Conservation (phyloP, 2,113 vertebrate genomes). For the Ahaetulla prasina region DNA sequence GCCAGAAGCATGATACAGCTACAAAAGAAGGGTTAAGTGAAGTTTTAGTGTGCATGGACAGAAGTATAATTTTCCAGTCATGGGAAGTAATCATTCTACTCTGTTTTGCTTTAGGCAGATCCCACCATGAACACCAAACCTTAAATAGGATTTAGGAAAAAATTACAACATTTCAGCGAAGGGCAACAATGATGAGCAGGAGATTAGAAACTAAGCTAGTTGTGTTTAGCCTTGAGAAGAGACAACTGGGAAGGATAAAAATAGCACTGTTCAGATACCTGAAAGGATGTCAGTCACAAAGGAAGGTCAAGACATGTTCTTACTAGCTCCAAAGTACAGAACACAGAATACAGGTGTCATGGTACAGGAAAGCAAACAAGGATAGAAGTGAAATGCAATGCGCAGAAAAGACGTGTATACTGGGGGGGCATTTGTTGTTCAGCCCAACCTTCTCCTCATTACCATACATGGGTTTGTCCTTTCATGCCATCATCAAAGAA, state of each 20-base stretch:
- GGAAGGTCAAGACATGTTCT: neutral
- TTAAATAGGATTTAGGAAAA: neutral
- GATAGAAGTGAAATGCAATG: slow-evolving; percentile 5
- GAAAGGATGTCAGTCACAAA: neutral
- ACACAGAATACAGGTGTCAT: neutral
- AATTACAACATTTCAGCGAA: neutral
- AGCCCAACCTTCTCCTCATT: slow-evolving; percentile 32
- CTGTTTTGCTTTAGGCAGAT: neutral
- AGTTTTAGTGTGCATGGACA: neutral
- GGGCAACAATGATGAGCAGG: neutral
- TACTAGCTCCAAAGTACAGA: neutral
- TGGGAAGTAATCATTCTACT: neutral
- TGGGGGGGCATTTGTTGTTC: neutral
- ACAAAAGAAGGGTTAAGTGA: neutral
- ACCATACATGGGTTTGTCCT: slow-evolving; percentile 32
- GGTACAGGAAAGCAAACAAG: neutral
- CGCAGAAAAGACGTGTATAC: slow-evolving; percentile 24
- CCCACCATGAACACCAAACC: neutral
- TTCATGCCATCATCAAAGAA: slow-evolving; percentile 42
- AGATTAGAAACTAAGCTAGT: neutral
- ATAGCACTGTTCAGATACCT: neutral
- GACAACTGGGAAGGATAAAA: neutral
- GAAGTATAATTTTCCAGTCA: neutral
- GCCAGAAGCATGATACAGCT: neutral
- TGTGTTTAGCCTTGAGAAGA: neutral